Percentiles rank a stretch among this genome's conserved stretches.
These are phyloP conservation scores for Pangasius macronema DNA, from an alignment of 2,797 vertebrate genomes.

Conservation along the genomic window DNA sequence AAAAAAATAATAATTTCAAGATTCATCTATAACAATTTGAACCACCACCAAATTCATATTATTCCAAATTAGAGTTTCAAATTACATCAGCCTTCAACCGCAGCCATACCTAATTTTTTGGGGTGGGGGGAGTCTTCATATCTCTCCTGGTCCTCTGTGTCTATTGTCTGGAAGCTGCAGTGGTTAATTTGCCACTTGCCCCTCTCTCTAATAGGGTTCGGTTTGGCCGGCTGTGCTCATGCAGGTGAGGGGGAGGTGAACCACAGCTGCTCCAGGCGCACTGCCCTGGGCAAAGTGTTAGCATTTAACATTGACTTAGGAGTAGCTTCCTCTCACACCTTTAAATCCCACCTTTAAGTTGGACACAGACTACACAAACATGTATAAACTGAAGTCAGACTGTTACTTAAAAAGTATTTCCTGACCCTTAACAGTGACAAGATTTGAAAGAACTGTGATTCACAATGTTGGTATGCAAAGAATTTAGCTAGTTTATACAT, in stretches of 20 bases:
- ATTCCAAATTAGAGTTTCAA: constrained; percentile 28
- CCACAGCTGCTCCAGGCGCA: constrained; percentile 27
- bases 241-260: constrained; percentile 33
- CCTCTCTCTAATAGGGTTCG: constrained; percentile 40
- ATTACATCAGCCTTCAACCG: constrained; percentile 22
- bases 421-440: not conserved
- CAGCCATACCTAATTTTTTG: not conserved
- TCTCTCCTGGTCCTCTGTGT: constrained; percentile 24
- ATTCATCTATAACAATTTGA: constrained; percentile 27
- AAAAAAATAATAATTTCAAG: no score
- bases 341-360: not conserved
- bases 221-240: constrained; percentile 40
- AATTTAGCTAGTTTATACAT: not conserved
- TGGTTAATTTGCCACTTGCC: constrained; percentile 54
- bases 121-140: constrained; percentile 3
- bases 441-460: not conserved
- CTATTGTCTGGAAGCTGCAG: constrained; percentile 47
- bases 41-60: constrained; percentile 27
- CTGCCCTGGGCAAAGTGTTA: constrained; percentile 14
- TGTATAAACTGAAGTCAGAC: not conserved
- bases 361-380: not conserved
- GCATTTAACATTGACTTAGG: not conserved
- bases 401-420: not conserved
- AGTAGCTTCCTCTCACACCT: not conserved
- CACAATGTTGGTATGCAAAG: not conserved